These are phyloP conservation scores for Autographa gamma DNA, from an alignment of 2,888 invertebrate species.

Conservation along the genomic window DNA sequence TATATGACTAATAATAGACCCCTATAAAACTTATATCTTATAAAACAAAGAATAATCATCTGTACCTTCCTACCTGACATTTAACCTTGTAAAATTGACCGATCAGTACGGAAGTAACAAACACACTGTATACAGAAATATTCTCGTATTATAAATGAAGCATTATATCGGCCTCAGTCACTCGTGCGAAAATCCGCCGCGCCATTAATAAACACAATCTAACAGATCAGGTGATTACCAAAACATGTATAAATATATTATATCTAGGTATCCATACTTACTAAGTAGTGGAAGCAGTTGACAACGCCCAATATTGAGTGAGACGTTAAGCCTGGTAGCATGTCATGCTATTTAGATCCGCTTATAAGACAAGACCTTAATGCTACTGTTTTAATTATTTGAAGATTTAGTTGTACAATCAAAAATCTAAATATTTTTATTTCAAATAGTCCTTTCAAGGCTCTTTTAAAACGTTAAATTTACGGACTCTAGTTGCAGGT, in stretches of 20 bases:
- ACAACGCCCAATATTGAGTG: constrained; percentile 49
- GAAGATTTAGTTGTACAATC: too few species aligned
- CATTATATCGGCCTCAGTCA: constrained; percentile 37
- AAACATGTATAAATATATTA: constrained; percentile 43
- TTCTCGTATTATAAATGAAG: constrained; percentile 37
- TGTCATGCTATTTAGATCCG: constrained; percentile 10
- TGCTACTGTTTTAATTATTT: too few species aligned
- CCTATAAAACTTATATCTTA: too few species aligned
- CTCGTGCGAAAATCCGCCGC: constrained; percentile 48
- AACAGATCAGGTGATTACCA: constrained; percentile 49
- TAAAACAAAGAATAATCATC: background rate
- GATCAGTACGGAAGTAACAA: background rate
- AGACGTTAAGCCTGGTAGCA: constrained; percentile 32
- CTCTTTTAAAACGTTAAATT: too few species aligned
- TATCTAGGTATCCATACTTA: constrained; percentile 31
- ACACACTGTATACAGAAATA: constrained; percentile 40
- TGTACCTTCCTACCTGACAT: background rate
- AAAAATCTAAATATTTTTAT: too few species aligned
- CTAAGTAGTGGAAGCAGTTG: constrained; percentile 45
- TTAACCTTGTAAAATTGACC: constrained; percentile 5
- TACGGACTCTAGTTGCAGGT: too few species aligned
- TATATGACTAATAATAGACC: background rate
- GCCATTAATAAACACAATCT: constrained; percentile 49
- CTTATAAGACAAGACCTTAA: constrained; percentile 21
- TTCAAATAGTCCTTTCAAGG: too few species aligned